Base-by-base conservation (phyloP, 2,797 vertebrate genomes). In the Cryptoprocta ferox region DNA sequence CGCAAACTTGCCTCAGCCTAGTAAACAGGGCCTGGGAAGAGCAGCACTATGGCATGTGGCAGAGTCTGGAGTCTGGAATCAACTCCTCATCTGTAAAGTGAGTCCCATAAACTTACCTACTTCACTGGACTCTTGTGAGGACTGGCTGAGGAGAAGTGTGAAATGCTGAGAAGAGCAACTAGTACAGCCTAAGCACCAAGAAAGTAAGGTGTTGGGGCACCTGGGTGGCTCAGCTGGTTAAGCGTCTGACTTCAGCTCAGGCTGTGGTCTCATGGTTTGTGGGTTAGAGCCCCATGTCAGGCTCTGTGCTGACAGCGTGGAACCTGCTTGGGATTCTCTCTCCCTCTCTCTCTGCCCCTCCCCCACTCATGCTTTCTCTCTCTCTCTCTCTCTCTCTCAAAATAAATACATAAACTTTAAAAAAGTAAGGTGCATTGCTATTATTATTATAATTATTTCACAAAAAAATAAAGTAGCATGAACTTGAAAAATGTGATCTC, bases 401-500 rank as follows among this genome's bases (percentile, higher is more conserved):
- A 59, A 59, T 59, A 59, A 59, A 59, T 59, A 21, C 0, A 59
- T 24, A 59, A 56, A 59, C 21, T 59, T 53, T 24, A 59, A 56
- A 59, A 59, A 59, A 59, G 50, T 24, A 59, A 59, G 39, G 3
- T 37, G 71, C 61, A 45, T 45, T 45, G 42, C 42, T 45, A 56
- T 14, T 35, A 37, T 66, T 26, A 37, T 39, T 56, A 80, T 18
- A 68, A 45, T 32, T 76, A 63, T 66, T 86, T 94, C 70, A 80
- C 50, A 68, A 91, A 92, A 45, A 94, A 79, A 73, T 59, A 42
- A 85, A 96, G 87, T 35, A 59, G 61, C 1, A 13, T n/a, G 42
- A 95, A 82, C 94, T 87, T 85, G 45, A 79, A 66, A 59, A 92
- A 66, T 26, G 78, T 70, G 66, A 90, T 92, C 13, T 53, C 32